Percentiles rank a stretch among this genome's conserved stretches.
Evolutionary conservation across 1,140 invertebrate species (phyloP).

Genomic region (Heliconius himera): DNA sequence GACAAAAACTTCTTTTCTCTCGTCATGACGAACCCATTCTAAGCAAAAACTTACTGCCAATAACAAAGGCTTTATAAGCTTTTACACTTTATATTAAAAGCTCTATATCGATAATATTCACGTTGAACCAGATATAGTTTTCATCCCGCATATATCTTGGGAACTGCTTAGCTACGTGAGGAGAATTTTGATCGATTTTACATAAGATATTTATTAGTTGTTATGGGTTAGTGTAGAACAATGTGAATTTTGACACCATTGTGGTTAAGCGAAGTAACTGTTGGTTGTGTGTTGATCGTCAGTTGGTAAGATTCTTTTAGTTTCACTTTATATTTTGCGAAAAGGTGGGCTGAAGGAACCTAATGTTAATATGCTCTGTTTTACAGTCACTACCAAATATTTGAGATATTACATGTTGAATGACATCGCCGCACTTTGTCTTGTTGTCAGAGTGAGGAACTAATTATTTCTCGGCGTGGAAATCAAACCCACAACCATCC

Average conservation of each 20-base stretch:
- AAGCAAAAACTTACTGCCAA: neutral
- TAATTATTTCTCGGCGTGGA: no score
- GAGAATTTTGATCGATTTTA: neutral
- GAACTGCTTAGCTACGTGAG: constrained; percentile 1
- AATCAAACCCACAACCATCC: no score
- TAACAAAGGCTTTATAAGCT: constrained; percentile 1
- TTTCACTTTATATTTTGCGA: no score
- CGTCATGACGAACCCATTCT: neutral
- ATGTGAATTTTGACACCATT: neutral
- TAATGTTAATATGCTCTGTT: no score
- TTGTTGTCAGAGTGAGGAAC: no score
- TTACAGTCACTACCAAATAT: no score
- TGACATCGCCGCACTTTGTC: no score
- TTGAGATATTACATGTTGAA: no score
- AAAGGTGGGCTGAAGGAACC: no score
- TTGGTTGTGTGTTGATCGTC: no score
- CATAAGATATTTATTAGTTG: constrained; percentile 4
- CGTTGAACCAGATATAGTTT: constrained; percentile 7
- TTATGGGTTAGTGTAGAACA: neutral
- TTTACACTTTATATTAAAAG: constrained; percentile 14
- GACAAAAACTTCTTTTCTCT: neutral
- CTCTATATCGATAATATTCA: constrained; percentile 13
- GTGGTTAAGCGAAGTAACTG: no score
- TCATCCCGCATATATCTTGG: constrained; percentile 6
- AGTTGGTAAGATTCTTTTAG: no score